Base-by-base conservation (phyloP, 2,797 vertebrate genomes). In the Spizella passerina region DNA sequence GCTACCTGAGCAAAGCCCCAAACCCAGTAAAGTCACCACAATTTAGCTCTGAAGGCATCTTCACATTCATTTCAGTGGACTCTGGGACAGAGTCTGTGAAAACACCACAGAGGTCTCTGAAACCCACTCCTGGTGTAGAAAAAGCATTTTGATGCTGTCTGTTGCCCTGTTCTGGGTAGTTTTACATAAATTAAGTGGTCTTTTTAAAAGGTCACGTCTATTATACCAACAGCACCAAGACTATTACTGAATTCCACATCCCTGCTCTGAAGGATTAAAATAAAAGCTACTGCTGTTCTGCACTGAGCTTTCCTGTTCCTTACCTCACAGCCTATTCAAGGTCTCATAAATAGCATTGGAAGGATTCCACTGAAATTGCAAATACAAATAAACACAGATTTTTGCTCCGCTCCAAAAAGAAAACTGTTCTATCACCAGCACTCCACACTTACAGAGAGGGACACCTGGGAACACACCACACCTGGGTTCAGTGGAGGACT, bases 361-460 rank as follows among this genome's bases (percentile, higher is more conserved):
- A 90, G 61, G 75, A 93, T 89, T 82, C 83, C 82, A 88, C 18
- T 61, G 50, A 95, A 92, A 82, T 78, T 61, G 26, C 50, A 92
- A 94, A 79, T 49, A 89, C n/a, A 49, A 88, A 63, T 72, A 95
- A 96, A 92, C 64, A 94, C 24, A 89, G 88, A 82, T 85, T 95
- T 95, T 91, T 27, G 20, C 34, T 80, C 75, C 30, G 57, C 55
- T 80, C 81, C 38, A 18, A 44, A 82, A 94, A 81, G 86, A 73
- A 73, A 84, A 73, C 21, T 56, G 38, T 44, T 60, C 66, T 70
- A 69, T 77, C 87, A 86, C 50, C 81, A 71, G 63, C 15, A 19
- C 18, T 82, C 32, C 60, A 61, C 34, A 29, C 12, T 44, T 8
- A 15, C 9, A 36, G 60, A 57, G 46, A 38, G 4, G 53, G 39